Conservation (phyloP, 1,140 invertebrate genomes). For the Lanistes nyassanus region DNA sequence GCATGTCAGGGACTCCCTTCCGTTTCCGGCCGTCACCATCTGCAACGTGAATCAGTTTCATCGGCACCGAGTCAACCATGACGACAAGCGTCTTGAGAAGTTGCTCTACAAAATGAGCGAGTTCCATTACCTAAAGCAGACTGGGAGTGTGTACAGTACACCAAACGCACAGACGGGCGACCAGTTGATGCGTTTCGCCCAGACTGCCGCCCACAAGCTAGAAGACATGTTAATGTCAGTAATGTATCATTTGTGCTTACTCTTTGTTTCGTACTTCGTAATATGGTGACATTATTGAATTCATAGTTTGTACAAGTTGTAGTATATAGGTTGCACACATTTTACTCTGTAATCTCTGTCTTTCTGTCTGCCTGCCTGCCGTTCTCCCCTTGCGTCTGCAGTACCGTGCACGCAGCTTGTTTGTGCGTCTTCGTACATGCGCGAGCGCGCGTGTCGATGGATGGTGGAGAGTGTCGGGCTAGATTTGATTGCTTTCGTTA, state of each 20-base stretch:
- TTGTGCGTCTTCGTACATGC: neutral
- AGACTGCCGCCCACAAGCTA: conserved; percentile 16
- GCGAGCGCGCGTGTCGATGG: neutral
- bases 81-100: neutral
- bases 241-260: neutral
- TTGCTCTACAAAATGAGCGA: conserved; percentile 14
- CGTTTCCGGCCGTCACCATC: conserved; percentile 24
- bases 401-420: neutral
- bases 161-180: neutral
- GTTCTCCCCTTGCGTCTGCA: neutral
- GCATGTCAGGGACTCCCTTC: neutral
- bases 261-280: neutral
- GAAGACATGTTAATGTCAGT: conserved; percentile 10
- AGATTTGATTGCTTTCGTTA: too few relatives aligned
- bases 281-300: neutral
- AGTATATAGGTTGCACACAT: neutral
- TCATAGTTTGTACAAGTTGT: neutral
- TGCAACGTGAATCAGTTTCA: conserved; percentile 28
- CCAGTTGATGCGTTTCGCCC: neutral
- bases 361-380: neutral
- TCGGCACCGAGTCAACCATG: neutral
- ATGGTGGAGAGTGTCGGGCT: neutral
- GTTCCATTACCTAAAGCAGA: neutral
- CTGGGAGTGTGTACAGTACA: neutral
- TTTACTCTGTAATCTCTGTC: neutral